phyloP scores from a whole-genome alignment of 2,113 vertebrate genomes.

The Bufo bufo region DNA sequence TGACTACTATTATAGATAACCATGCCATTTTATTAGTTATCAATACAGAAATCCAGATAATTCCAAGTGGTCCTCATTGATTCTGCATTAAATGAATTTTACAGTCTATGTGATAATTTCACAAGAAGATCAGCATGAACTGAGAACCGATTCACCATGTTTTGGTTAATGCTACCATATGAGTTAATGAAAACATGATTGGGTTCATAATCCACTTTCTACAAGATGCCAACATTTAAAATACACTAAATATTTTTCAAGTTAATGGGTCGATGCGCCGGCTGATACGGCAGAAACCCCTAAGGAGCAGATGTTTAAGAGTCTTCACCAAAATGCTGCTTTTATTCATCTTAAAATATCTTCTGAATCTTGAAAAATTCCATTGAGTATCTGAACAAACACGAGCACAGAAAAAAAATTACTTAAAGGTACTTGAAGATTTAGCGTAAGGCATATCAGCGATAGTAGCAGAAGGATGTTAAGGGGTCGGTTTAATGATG shows the following conservation, averaged over 20 bases:
- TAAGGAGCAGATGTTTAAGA: slow-evolving; percentile 52
- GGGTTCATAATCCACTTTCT: not conserved
- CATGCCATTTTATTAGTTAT: no score
- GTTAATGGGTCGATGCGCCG: slow-evolving; percentile 15
- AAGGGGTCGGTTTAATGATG: not conserved
- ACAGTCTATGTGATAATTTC: not conserved
- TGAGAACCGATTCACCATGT: not conserved
- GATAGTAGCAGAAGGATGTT: not conserved
- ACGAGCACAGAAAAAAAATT: slow-evolving; percentile 2
- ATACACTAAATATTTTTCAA: slow-evolving; percentile 38
- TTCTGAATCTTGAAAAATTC: slow-evolving; percentile 24
- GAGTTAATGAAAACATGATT: not conserved
- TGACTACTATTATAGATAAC: no score
- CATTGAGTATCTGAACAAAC: slow-evolving; percentile 33
- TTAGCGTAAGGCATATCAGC: not conserved
- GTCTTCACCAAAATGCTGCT: slow-evolving; percentile 13
- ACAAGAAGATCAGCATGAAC: not conserved
- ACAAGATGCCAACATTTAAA: not conserved
- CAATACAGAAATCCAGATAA: no score
- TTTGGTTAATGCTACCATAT: not conserved
- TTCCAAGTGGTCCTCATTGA: no score
- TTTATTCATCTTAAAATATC: slow-evolving; percentile 38
- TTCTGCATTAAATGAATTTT: no score
- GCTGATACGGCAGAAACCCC: slow-evolving; percentile 12
- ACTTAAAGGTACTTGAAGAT: slow-evolving; percentile 34